phyloP scores from a whole-genome alignment of 2,797 vertebrate species.

The Xenopus petersii region DNA sequence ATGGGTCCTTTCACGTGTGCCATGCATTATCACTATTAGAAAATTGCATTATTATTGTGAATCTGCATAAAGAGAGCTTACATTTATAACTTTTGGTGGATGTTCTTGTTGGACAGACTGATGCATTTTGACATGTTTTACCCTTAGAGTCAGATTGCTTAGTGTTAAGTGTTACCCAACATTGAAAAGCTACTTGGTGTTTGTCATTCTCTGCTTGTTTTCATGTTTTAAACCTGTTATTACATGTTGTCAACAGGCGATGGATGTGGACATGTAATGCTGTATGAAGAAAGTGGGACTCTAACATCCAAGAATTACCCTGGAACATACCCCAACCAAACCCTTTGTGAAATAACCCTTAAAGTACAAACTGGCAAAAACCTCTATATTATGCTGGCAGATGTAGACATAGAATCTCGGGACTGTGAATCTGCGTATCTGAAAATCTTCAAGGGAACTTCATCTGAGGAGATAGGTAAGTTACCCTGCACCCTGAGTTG shows the following conservation, averaged over 20 bases:
- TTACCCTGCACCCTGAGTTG: no score
- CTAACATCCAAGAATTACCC: slow-evolving; percentile 81
- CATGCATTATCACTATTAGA: no score
- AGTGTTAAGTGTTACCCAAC: no score
- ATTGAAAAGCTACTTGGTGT: background rate
- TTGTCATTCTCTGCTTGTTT: background rate
- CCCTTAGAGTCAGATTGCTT: no score
- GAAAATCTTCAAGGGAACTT: slow-evolving; percentile 64
- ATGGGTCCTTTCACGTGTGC: no score
- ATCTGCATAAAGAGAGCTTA: no score
- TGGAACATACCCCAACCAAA: slow-evolving; percentile 78
- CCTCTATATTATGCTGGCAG: slow-evolving; percentile 73
- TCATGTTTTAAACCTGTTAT: background rate
- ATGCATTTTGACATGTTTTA: no score
- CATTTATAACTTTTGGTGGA: no score
- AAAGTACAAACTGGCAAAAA: slow-evolving; percentile 67
- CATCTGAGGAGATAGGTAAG: slow-evolving; percentile 65
- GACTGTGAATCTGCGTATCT: slow-evolving; percentile 74
- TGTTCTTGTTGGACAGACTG: no score
- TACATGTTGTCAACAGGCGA: slow-evolving; percentile 61
- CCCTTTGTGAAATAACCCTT: slow-evolving; percentile 73
- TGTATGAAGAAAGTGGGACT: slow-evolving; percentile 74
- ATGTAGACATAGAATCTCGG: slow-evolving; percentile 76
- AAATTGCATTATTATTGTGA: no score
- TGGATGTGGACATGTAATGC: slow-evolving; percentile 73